Evolutionary conservation across 2,113 vertebrate genomes (phyloP), one percentile per base, ranked within the genome.

Genomic region (Misgurnus mizolepis): DNA sequence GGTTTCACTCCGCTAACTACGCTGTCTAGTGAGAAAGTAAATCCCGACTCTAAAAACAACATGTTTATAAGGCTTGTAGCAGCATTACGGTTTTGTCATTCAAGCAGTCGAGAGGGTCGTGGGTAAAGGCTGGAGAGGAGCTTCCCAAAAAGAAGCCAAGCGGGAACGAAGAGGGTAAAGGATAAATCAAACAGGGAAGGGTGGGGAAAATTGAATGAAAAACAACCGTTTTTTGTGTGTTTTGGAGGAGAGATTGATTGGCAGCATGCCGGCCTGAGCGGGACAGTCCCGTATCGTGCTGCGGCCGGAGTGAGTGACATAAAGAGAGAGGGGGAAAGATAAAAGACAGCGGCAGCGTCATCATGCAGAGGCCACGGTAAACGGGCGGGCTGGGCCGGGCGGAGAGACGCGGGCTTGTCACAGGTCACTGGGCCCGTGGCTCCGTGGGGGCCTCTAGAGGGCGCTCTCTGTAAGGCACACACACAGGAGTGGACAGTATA

Each of bases 381-480:
- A 87, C 79, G 84, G 88, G 78, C 79, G 88, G 86, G 84, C 95
- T 95, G 95, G 94, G 93, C 93, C 82, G 89, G 82, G 76, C 76
- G 81, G 79, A 82, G 84, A 87, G 88, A 88, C 89, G 91, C 93
- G 91, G 92, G 92, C 90, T 92, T 90, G 92, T 93, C 93, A 94
- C 91, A 93, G 92, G 87, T 92, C 91, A 91, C 92, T 89, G 92
- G 93, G 91, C 89, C 89, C 91, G 92, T 90, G 78, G 87, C 91
- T 93, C 94, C 92, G 91, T 86, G 88, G 91, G 92, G 90, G 92
- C 82, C 85, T 85, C 84, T 89, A 92, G 89, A 86, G 91, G 95
- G 94, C 94, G 92, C 94, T 95, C 95, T 95, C 96, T 95, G 94
- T 95, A 98, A 97, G 96, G 96, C 95, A 97, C 96, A 94, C 96